Evolutionary conservation across 2,888 invertebrate species (phyloP).

Genomic region (Stictocephala bisonia): DNA sequence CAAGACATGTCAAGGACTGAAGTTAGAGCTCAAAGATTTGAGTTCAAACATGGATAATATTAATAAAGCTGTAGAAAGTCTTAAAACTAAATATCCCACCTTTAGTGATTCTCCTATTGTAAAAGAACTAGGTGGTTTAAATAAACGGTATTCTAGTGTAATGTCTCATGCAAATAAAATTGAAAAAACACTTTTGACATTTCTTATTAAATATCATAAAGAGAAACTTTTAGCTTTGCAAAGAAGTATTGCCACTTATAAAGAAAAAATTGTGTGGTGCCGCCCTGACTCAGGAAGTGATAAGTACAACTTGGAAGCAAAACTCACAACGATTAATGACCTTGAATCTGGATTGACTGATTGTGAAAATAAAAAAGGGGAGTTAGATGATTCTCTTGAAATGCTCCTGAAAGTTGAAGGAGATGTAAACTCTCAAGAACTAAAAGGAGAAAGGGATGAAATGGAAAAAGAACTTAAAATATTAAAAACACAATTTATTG

Average conservation of each 20-base stretch:
- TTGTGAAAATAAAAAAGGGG: conserved; percentile 74
- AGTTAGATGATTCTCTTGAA: conserved; percentile 77
- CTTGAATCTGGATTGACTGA: conserved; percentile 79
- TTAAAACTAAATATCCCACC: conserved; percentile 80
- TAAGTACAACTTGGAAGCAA: conserved; percentile 92
- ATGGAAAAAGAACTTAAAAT: conserved; percentile 78
- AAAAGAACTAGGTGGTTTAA: conserved; percentile 85
- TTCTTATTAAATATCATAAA: conserved; percentile 87
- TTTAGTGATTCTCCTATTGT: conserved; percentile 81
- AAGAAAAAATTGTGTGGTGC: conserved; percentile 93
- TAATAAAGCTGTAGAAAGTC: conserved; percentile 75
- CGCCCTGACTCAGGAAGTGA: conserved; percentile 89
- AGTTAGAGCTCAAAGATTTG: conserved; percentile 76
- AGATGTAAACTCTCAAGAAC: conserved; percentile 74
- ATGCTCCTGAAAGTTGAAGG: conserved; percentile 80
- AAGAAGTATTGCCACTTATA: conserved; percentile 81
- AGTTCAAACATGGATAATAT: conserved; percentile 77
- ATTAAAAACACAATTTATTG: conserved; percentile 74
- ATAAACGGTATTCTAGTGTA: conserved; percentile 85
- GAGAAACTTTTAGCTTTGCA: conserved; percentile 86
- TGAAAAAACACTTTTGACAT: conserved; percentile 77
- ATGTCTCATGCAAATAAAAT: conserved; percentile 84
- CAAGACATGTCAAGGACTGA: conserved; percentile 78
- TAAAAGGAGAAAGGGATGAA: conserved; percentile 77
- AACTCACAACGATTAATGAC: conserved; percentile 82